Evolutionary conservation across 2,888 invertebrate genomes (phyloP).

Genomic region (Dinocampus coccinellae): DNA sequence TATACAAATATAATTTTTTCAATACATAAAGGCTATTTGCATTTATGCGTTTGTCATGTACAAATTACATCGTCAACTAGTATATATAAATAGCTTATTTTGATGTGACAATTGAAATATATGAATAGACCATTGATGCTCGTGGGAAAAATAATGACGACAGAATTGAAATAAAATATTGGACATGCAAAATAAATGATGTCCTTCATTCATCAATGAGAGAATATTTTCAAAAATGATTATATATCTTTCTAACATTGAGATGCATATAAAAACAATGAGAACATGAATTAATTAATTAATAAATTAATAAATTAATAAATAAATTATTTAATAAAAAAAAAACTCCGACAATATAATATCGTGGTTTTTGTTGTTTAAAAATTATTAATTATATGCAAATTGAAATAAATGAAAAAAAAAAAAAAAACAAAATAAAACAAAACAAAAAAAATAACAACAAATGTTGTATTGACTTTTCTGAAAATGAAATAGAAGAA

Average conservation of each 20-base stretch:
- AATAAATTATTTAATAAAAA: too few relatives aligned
- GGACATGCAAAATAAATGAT: background rate
- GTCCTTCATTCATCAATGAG: background rate
- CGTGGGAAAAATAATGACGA: conserved; percentile 17
- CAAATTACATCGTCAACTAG: background rate
- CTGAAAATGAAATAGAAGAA: background rate
- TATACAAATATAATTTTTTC: conserved; percentile 54
- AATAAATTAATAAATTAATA: too few relatives aligned
- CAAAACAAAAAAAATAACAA: background rate
- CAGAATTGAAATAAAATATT: background rate
- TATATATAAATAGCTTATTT: conserved; percentile 3
- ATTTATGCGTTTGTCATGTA: conserved; percentile 33
- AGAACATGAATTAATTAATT: too few relatives aligned
- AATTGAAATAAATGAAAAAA: background rate
- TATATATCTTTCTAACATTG: background rate
- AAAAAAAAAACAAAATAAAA: conserved; percentile 14
- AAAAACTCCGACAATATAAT: conserved; percentile 18
- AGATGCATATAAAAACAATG: background rate
- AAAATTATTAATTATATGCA: conserved; percentile 13
- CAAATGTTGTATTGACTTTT: too few relatives aligned
- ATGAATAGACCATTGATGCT: conserved; percentile 28
- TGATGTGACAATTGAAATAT: conserved; percentile 5
- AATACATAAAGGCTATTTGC: conserved; percentile 46
- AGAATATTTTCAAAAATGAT: conserved; percentile 1
- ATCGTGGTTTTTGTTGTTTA: conserved; percentile 11